phyloP scores from a whole-genome alignment of 2,113 vertebrate species.

The Antechinus flavipes region DNA sequence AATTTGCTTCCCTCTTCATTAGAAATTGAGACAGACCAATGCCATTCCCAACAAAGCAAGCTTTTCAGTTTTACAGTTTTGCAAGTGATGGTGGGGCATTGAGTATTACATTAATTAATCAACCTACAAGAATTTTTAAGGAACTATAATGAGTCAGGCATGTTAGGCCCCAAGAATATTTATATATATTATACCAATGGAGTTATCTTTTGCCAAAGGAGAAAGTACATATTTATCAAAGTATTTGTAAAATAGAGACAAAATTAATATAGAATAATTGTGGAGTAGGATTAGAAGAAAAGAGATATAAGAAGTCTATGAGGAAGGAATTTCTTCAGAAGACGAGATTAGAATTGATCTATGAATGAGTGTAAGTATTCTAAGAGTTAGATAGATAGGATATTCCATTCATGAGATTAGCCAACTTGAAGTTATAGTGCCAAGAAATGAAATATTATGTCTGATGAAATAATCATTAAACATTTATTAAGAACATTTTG shows the following conservation, averaged over 20 bases:
- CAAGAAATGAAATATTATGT: too few species aligned
- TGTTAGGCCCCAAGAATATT: background rate
- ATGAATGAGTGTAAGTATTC: background rate
- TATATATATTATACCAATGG: background rate
- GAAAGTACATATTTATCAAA: background rate
- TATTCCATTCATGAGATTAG: too few species aligned
- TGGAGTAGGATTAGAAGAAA: background rate
- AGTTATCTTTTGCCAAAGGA: background rate
- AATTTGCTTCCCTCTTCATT: conserved; percentile 11
- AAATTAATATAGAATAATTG: too few species aligned
- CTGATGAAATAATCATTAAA: background rate
- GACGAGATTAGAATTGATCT: background rate
- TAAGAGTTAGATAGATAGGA: background rate
- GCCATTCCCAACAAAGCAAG: background rate
- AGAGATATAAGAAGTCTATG: background rate
- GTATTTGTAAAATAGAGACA: background rate
- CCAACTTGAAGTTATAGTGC: too few species aligned
- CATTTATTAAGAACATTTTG: background rate
- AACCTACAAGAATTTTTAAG: background rate
- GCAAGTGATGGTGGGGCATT: background rate
- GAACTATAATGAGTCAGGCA: background rate
- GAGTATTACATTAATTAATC: background rate
- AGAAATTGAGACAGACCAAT: conserved; percentile 7
- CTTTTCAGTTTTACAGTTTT: conserved; percentile 9
- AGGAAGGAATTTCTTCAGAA: background rate